phyloP scores from a whole-genome alignment of 2,113 vertebrate species.

The Apaloderma vittatum region DNA sequence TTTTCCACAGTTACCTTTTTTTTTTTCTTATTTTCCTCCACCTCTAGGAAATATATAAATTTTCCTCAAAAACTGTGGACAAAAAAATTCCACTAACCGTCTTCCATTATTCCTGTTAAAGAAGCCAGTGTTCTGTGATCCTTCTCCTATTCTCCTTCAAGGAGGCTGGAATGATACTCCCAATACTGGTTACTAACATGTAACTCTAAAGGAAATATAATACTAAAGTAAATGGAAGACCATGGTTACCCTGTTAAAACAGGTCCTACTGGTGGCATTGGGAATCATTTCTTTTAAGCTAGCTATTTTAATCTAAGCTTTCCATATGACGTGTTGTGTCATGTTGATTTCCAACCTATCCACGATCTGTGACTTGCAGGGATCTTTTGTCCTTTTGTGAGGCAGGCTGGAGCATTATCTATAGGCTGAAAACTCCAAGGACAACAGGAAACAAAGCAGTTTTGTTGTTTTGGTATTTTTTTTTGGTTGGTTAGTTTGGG shows the following conservation, averaged over 20 bases:
- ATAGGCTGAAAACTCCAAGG: neutral
- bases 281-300: neutral
- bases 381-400: neutral
- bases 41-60: neutral
- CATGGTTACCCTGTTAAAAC: neutral
- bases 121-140: neutral
- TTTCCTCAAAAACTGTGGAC: neutral
- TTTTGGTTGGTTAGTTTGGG: neutral
- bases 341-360: neutral
- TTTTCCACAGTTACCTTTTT: neutral
- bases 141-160: neutral
- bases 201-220: neutral
- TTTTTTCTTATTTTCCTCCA: neutral
- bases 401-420: neutral
- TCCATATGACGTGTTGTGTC: neutral
- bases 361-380: neutral
- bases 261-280: neutral
- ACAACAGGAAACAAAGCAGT: neutral
- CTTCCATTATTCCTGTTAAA: neutral
- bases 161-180: neutral
- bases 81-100: neutral
- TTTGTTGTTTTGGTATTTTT: neutral
- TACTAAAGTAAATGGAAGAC: neutral
- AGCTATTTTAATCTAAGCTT: neutral
- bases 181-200: rapidly evolving